Conservation (phyloP, 2,797 vertebrate species). For the Myotis pilosus region DNA sequence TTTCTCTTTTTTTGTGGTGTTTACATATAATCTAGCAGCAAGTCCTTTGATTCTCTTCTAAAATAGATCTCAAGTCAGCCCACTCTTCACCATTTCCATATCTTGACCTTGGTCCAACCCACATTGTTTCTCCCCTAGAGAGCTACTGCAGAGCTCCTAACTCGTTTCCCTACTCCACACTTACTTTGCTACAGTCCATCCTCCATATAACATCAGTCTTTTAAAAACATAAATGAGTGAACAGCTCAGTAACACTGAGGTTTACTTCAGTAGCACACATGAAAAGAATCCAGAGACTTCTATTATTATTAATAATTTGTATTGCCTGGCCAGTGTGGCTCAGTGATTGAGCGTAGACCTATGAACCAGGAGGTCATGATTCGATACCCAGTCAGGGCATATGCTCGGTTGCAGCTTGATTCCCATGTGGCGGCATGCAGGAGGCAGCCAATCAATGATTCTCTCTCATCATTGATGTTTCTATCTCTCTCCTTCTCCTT, state of each 20-base stretch:
- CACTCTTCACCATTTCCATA: not conserved
- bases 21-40: not conserved
- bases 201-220: not conserved
- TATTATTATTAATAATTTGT: not conserved
- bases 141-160: not conserved
- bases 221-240: slow-evolving; percentile 24
- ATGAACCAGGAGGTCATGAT: too few species aligned
- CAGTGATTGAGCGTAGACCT: too few species aligned
- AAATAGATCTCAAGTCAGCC: not conserved
- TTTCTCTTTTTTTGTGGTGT: not conserved
- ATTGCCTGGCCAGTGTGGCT: not conserved
- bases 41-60: not conserved
- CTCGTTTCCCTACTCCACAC: not conserved
- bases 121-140: not conserved
- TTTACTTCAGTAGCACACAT: slow-evolving; percentile 18
- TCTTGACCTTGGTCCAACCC: not conserved
- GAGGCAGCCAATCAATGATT: too few species aligned
- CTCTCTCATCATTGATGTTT: too few species aligned
- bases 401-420: too few species aligned
- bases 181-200: not conserved
- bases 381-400: too few species aligned
- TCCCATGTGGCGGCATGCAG: too few species aligned
- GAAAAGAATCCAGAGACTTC: slow-evolving; percentile 7
- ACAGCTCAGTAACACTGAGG: not conserved
- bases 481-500: too few species aligned